phyloP scores from a whole-genome alignment of 2,113 vertebrate genomes.

The Corythaixoides concolor region DNA sequence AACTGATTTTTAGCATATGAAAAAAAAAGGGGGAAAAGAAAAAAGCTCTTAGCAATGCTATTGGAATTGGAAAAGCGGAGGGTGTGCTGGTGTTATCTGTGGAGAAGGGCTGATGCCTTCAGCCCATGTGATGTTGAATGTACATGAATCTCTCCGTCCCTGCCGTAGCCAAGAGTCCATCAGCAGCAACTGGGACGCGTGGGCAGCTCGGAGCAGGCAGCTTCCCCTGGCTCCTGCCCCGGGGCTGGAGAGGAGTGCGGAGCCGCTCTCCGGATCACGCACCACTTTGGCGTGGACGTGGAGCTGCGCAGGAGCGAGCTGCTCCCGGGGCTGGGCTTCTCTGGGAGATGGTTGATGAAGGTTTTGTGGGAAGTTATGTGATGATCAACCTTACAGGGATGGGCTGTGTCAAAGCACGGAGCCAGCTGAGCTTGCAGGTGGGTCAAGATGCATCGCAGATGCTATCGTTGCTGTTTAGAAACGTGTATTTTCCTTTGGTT shows the following conservation, averaged over 20 bases:
- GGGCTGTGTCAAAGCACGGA: background rate
- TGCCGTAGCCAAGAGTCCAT: accelerated
- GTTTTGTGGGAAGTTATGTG: background rate
- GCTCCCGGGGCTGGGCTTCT: background rate
- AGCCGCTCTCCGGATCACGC: background rate
- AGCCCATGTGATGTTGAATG: accelerated
- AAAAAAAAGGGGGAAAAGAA: accelerated
- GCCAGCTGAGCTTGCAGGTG: background rate
- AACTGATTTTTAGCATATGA: background rate
- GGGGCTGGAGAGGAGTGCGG: background rate
- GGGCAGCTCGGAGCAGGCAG: accelerated
- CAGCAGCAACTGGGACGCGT: accelerated
- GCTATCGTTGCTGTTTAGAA: background rate
- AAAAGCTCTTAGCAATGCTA: background rate
- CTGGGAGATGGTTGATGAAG: accelerated
- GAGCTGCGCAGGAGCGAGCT: background rate
- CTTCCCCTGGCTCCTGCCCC: background rate
- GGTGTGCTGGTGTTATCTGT: background rate
- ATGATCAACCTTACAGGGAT: background rate
- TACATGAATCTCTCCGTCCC: background rate
- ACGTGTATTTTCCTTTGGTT: background rate
- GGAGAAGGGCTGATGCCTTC: background rate
- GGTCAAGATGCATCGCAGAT: background rate
- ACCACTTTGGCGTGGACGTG: accelerated
- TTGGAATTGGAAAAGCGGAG: background rate